Conservation (phyloP, 2,888 invertebrate genomes). For the Watsonalla cultraria region DNA sequence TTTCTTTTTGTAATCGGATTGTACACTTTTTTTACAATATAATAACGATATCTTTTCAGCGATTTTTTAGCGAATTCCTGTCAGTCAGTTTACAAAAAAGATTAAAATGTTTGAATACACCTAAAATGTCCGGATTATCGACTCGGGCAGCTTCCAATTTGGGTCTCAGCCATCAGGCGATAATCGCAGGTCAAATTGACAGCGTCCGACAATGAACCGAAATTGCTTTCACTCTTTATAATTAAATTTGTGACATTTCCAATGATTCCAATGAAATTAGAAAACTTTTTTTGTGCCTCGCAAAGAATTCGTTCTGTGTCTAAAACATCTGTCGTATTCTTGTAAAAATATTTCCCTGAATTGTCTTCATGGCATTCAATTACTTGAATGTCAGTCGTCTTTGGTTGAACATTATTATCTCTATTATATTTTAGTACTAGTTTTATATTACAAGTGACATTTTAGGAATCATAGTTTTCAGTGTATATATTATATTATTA, state of each 20-base stretch:
- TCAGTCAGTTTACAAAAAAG: not conserved
- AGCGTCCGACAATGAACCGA: slow-evolving; percentile 1
- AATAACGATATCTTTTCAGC: too few species aligned
- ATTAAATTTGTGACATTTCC: slow-evolving; percentile 43
- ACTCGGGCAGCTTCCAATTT: slow-evolving; percentile 7
- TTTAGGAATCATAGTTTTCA: too few species aligned
- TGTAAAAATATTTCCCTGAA: slow-evolving; percentile 20
- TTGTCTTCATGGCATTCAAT: slow-evolving; percentile 8
- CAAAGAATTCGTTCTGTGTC: slow-evolving; percentile 25
- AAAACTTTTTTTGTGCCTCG: slow-evolving; percentile 35
- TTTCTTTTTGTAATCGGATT: too few species aligned
- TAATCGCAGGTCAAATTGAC: slow-evolving; percentile 8
- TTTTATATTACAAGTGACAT: too few species aligned
- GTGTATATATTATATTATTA: too few species aligned
- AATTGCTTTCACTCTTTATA: slow-evolving; percentile 22
- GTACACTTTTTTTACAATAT: too few species aligned
- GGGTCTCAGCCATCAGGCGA: slow-evolving; percentile 21
- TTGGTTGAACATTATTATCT: not conserved
- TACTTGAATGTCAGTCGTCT: slow-evolving; percentile 3
- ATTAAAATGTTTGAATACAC: not conserved
- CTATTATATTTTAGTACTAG: too few species aligned
- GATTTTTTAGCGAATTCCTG: too few species aligned
- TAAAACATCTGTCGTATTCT: slow-evolving; percentile 32
- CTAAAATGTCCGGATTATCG: not conserved
- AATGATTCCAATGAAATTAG: slow-evolving; percentile 35